Base-by-base conservation (phyloP, 2,113 vertebrate species). In the Rhinolophus ferrumequinum region DNA sequence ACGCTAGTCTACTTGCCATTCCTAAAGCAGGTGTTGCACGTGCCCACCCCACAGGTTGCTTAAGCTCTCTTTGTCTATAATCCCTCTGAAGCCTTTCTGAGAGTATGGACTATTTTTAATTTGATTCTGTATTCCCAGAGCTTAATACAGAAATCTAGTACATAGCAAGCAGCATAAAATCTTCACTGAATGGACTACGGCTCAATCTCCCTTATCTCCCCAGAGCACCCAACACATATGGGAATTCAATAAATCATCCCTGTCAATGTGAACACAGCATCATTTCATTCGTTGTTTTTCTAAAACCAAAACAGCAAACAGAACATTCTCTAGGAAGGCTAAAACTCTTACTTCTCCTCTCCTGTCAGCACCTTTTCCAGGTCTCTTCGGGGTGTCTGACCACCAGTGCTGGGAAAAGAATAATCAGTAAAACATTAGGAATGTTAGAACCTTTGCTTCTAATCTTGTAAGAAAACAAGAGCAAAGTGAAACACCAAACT, bases 311-410 rank as follows among this genome's bases (percentile, higher is more conserved):
- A 52, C 18, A 73, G 60, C 44, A 90, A 70, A 62, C 10, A 89
- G 15, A 88, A 92, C 4, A 81, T 58, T 56, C 2, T 56, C 38
- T 76, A 66, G n/a, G 41, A 11, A n/a, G 0, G 22, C 26, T 72
- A 90, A n/a, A 82, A 92, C 54, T 97, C 99, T 98, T 98, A 99
- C 99, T 99, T 99, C 70, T 99, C 99, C 83, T 99, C 99, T 97
- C 99, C 99, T 2, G 99, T 99, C 94, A 99, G 98, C 98, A 99
- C 99, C 77, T 99, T 99, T 95, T 99, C 99, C 98, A 99, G 98
- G 97, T 99, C 99, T 93, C 99, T 99, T 33, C 99, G 99, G 15
- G 99, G 99, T 66, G 99, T 99, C 98, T 99, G 99, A 73, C 99
- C 99, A 79, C 99, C 99, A 19, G 99, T 99, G 69, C 99, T 99